Conservation (phyloP, 1,140 invertebrate genomes). For the Steinernema khuongi region DNA sequence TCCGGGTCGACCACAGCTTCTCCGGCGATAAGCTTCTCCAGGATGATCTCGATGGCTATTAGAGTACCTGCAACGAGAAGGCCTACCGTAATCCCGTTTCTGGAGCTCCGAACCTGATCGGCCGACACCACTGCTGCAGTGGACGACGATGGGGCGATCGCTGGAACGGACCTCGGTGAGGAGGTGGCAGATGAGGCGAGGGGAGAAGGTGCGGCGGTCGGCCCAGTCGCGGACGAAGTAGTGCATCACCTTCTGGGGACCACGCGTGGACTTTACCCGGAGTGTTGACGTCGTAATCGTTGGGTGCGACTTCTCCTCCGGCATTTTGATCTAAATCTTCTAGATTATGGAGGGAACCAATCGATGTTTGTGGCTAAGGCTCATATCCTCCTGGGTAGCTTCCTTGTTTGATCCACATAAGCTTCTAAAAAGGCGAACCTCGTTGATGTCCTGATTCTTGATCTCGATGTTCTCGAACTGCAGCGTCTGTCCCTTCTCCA, state of each 20-base stretch:
- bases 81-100: background rate
- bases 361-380: too few relatives aligned
- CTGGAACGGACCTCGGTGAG: background rate
- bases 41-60: background rate
- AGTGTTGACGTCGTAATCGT: background rate
- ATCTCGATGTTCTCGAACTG: conserved; percentile 3
- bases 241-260: background rate
- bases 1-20: background rate
- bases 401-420: too few relatives aligned
- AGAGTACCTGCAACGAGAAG: background rate
- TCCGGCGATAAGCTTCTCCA: conserved; percentile 3
- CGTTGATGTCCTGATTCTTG: background rate
- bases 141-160: background rate
- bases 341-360: too few relatives aligned
- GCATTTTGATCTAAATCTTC: background rate
- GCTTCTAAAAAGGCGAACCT: too few relatives aligned
- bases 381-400: too few relatives aligned
- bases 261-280: background rate
- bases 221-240: background rate
- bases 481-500: background rate
- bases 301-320: background rate
- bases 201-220: background rate
- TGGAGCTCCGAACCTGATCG: background rate
- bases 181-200: background rate
- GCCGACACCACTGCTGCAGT: background rate